phyloP scores from a whole-genome alignment of 2,113 vertebrate species.

The Corydoras sp. region DNA sequence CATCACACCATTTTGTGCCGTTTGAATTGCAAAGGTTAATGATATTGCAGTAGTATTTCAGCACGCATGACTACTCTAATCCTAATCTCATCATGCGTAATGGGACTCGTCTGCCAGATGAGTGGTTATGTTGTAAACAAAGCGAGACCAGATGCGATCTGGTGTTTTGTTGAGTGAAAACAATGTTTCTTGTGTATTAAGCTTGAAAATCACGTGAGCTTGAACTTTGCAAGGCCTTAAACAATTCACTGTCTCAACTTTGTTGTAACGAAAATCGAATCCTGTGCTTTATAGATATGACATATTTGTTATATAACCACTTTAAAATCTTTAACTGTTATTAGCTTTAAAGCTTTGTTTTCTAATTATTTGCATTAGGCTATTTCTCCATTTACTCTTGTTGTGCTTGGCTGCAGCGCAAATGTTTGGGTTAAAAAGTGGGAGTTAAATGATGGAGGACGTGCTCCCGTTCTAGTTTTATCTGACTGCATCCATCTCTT shows the following conservation, averaged over 20 bases:
- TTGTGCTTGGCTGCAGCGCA: no score
- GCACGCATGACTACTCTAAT: conserved; percentile 65
- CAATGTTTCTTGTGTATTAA: not conserved
- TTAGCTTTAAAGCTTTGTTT: no score
- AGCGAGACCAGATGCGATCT: not conserved
- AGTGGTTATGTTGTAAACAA: conserved; percentile 3
- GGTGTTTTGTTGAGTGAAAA: not conserved
- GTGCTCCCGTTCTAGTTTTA: conserved; percentile 43
- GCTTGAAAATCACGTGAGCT: not conserved
- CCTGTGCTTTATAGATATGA: no score
- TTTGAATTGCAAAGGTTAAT: conserved; percentile 99
- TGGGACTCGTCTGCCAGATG: conserved; percentile 44
- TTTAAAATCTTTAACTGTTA: no score
- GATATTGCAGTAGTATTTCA: conserved; percentile 82
- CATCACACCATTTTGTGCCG: conserved; percentile 75
- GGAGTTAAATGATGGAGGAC: conserved; percentile 5
- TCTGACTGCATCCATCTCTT: conserved; percentile 56
- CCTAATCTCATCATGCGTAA: conserved; percentile 66
- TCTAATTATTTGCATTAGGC: no score
- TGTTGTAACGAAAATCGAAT: no score
- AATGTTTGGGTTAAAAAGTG: no score
- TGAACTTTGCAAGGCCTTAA: not conserved
- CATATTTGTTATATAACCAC: no score
- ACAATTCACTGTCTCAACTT: no score
- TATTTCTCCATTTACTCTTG: no score